Conservation (phyloP, 64 coral and sea anemone species). For the Porites australiensis region DNA sequence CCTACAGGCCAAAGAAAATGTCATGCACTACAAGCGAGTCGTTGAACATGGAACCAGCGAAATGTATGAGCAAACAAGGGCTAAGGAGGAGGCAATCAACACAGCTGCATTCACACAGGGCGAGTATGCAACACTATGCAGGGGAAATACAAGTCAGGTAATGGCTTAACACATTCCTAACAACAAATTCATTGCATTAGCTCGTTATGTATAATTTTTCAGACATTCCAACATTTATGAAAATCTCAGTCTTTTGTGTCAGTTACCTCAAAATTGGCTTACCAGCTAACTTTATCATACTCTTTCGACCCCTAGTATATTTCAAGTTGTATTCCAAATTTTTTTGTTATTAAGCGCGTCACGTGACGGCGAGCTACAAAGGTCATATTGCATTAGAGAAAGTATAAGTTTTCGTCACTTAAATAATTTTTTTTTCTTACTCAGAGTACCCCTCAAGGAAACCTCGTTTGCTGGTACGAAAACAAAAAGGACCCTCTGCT, state of each 20-base stretch:
- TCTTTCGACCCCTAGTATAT: too few species aligned
- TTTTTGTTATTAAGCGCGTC: too few species aligned
- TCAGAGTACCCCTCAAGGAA: constrained; percentile 46
- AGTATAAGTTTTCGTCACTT: neutral
- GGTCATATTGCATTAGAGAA: too few species aligned
- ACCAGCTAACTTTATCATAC: too few species aligned
- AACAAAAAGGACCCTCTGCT: constrained; percentile 52
- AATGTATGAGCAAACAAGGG: constrained; percentile 76
- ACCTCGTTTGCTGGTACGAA: constrained; percentile 85
- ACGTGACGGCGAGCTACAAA: too few species aligned
- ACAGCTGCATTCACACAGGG: constrained; percentile 59
- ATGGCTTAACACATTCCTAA: too few species aligned
- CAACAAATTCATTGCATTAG: too few species aligned
- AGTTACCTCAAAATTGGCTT: too few species aligned
- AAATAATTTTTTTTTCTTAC: neutral
- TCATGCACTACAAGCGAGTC: constrained; percentile 56
- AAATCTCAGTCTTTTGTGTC: too few species aligned
- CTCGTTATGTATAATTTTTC: too few species aligned
- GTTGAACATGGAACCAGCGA: constrained; percentile 44
- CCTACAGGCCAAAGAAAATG: constrained; percentile 47
- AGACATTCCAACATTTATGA: too few species aligned
- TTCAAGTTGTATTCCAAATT: too few species aligned
- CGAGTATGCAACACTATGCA: constrained; percentile 74
- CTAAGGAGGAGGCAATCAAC: constrained; percentile 62
- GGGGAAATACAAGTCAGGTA: constrained; percentile 75